phyloP scores from a whole-genome alignment of 1,140 invertebrate genomes.

The Trichonephila clavata region DNA sequence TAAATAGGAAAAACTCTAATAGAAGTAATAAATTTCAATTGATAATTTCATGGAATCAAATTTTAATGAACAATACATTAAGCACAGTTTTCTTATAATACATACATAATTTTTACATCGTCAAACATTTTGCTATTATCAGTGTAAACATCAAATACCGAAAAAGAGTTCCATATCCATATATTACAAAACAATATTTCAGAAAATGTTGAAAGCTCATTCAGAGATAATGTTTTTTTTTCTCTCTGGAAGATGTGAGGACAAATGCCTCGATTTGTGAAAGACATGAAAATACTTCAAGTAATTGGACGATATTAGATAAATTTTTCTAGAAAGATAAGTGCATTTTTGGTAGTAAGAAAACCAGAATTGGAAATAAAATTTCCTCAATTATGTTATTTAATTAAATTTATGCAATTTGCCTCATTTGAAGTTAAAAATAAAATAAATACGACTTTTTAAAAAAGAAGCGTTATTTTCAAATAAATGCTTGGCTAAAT shows the following conservation, averaged over 20 bases:
- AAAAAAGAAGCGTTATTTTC: too few species aligned
- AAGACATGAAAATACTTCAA: constrained; percentile 69
- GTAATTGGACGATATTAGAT: constrained; percentile 58
- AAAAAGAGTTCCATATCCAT: constrained; percentile 18
- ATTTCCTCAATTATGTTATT: too few species aligned
- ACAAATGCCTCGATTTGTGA: constrained; percentile 59
- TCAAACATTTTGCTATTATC: constrained; percentile 12
- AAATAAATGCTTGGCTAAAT: too few species aligned
- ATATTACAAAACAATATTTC: constrained; percentile 61
- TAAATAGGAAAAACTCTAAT: too few species aligned
- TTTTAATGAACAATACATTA: neutral
- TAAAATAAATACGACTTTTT: too few species aligned
- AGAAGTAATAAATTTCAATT: too few species aligned
- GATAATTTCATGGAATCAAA: neutral
- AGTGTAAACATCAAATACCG: constrained; percentile 35
- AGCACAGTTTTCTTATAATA: neutral
- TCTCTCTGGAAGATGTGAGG: constrained; percentile 68
- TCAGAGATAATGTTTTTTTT: constrained; percentile 63
- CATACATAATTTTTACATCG: neutral
- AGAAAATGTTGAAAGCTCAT: constrained; percentile 70
- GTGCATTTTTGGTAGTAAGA: neutral
- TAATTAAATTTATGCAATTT: too few species aligned
- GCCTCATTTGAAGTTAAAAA: too few species aligned
- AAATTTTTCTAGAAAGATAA: constrained; percentile 1
- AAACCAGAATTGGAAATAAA: neutral